Evolutionary conservation across 30 jellyfish, hydroid and myxozoan species (phyloP).

Genomic region (Aurelia coerulea): DNA sequence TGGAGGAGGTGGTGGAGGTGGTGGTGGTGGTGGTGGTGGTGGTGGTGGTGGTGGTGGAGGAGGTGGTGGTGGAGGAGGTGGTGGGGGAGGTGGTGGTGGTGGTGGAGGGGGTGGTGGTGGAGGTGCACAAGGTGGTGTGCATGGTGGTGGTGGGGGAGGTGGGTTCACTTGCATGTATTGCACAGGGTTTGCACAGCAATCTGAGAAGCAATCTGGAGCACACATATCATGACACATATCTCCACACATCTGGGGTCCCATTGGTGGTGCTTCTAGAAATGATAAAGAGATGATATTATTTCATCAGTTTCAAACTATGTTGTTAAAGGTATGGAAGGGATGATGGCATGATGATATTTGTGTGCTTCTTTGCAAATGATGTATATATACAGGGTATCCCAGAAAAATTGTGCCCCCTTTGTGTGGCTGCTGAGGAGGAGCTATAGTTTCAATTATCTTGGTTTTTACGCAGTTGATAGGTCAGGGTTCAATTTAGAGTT

Average conservation of each 20-base stretch:
- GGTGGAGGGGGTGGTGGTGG: slow-evolving; percentile 78
- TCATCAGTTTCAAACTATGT: too few species aligned
- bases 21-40: slow-evolving; percentile 86
- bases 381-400: too few species aligned
- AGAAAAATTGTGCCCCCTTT: too few species aligned
- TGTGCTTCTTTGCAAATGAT: too few species aligned
- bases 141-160: slow-evolving; percentile 73
- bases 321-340: too few species aligned
- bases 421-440: too few species aligned
- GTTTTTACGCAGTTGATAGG: too few species aligned
- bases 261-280: slow-evolving; percentile 49
- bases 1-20: slow-evolving; percentile 93
- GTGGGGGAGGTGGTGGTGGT: slow-evolving; percentile 75
- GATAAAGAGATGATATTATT: background rate
- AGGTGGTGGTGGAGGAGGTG: slow-evolving; percentile 75
- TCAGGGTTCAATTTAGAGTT: too few species aligned
- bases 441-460: too few species aligned
- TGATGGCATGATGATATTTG: too few species aligned
- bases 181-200: slow-evolving; percentile 84
- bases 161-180: slow-evolving; percentile 67
- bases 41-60: slow-evolving; percentile 90
- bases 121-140: slow-evolving; percentile 70
- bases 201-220: slow-evolving; percentile 88
- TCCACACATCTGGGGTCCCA: slow-evolving; percentile 92
- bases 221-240: slow-evolving; percentile 90